Base-by-base conservation (phyloP, 2,888 invertebrate species). In the Athripsodes cinereus region DNA sequence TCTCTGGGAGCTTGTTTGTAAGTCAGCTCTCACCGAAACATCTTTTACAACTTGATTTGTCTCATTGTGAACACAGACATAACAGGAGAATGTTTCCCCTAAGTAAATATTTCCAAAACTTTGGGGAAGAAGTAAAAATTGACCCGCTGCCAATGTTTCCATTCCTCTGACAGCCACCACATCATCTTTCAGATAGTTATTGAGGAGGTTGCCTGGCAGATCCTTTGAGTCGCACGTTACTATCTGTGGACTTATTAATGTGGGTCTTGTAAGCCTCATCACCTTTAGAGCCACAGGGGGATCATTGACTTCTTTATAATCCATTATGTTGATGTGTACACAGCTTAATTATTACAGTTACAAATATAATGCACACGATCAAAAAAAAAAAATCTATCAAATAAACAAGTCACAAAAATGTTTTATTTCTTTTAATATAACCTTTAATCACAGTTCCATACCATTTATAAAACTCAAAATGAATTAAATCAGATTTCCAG, bases 101-200 rank as follows among this genome's bases (percentile, higher is more conserved):
- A 99, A 79, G 72, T 97, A 98, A 67, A 99, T 96, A 71, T 95
- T 97, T 3, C 97, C 97, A 75, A 98, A 97, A 72, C 92, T 95
- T 77, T 97, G 97, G 13, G 98, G 98, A 53, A 98, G 76, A 57
- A 96, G 80, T 68, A 98, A 80, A 71, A 96, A 92, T 68, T 96
- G 92, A 1, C 96, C 95, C 55, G 90, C 81, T n/a, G 87, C 85
- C 55, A 91, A 76, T 0, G 90, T 88, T 74, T 92, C 92, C 69
- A 91, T 83, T 57, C 89, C 89, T 60, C 83, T 82, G 1, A 92
- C 88, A 26, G 90, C 81, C n/a, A 92, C 89, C 16, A 90, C 86
- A 75, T 96, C 95, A 67, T 86, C 85, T 69, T 90, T 87, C 50
- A 91, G 74, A 63, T 87, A 86, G 67, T 86, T 84, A 66, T 88